A percentile compares a stretch with the other conserved stretches of the same genome.
phyloP scores from a whole-genome alignment of 2,888 invertebrate genomes.

The Antheraea yamamai region DNA sequence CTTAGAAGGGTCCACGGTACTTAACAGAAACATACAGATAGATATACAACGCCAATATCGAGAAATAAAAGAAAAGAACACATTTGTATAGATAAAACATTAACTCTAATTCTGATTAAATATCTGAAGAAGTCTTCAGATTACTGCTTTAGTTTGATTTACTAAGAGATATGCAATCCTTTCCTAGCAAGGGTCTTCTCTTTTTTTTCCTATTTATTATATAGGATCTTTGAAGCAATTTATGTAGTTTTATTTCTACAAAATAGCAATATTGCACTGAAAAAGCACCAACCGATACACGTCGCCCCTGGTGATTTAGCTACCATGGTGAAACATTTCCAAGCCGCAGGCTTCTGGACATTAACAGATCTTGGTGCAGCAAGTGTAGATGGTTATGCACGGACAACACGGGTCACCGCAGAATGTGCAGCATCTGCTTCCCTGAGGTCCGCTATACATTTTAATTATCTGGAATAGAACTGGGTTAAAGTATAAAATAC shows the following conservation, averaged over 20 bases:
- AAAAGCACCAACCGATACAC: conserved; percentile 31
- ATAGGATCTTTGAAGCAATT: neutral
- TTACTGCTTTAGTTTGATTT: too few species aligned
- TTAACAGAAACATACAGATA: too few species aligned
- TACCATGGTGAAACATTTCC: neutral
- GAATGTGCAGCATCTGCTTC: conserved; percentile 43
- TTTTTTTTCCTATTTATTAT: too few species aligned
- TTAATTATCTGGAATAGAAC: conserved; percentile 34
- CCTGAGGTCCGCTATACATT: conserved; percentile 57
- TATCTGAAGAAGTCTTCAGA: too few species aligned
- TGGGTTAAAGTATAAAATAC: conserved; percentile 24
- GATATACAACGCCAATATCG: too few species aligned
- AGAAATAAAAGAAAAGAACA: too few species aligned
- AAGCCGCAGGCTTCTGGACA: neutral
- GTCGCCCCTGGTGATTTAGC: conserved; percentile 17
- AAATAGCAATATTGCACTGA: conserved; percentile 37
- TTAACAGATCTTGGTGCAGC: conserved; percentile 74
- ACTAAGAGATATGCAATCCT: too few species aligned
- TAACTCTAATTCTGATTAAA: too few species aligned
- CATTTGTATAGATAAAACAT: too few species aligned
- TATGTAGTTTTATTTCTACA: conserved; percentile 48
- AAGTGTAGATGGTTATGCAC: conserved; percentile 69
- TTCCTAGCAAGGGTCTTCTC: too few species aligned
- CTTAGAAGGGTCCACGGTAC: too few species aligned
- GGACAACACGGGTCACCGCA: conserved; percentile 58